Conservation (phyloP, 2,113 vertebrate species). For the Raja brachyura region DNA sequence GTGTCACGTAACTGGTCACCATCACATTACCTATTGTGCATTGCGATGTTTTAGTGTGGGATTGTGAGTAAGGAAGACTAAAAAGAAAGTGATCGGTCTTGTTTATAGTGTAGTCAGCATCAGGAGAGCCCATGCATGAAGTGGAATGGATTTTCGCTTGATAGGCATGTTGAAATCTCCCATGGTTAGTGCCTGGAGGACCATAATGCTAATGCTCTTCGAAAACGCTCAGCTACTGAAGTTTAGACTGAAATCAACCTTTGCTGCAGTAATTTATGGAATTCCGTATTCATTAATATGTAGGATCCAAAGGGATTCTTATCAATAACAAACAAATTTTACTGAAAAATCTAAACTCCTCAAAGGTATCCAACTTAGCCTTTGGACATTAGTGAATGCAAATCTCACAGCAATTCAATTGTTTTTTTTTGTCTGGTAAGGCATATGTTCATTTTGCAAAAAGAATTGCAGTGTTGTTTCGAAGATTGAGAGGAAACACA, state of each 20-base stretch:
- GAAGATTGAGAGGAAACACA: not conserved
- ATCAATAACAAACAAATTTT: slow-evolving; percentile 15
- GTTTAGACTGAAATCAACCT: slow-evolving; percentile 18
- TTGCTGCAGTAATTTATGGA: not conserved
- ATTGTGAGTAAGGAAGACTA: not conserved
- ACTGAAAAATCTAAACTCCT: not conserved
- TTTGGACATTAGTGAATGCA: not conserved
- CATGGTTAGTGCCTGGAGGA: not conserved
- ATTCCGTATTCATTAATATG: not conserved
- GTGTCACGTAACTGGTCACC: not conserved
- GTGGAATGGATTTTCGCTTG: too few species aligned
- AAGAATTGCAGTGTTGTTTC: not conserved
- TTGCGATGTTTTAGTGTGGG: not conserved
- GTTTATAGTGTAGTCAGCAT: not conserved
- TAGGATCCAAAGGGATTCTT: slow-evolving; percentile 23
- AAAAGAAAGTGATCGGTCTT: not conserved
- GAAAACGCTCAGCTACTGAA: not conserved
- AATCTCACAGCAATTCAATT: slow-evolving; percentile 9
- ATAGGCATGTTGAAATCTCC: not conserved
- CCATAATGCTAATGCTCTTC: not conserved
- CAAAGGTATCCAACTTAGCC: not conserved
- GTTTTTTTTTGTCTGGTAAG: slow-evolving; percentile 12
- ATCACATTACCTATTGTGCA: not conserved
- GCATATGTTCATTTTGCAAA: not conserved
- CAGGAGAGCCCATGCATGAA: not conserved